Conservation (phyloP, 2,113 vertebrate species). For the Sterna hirundo region DNA sequence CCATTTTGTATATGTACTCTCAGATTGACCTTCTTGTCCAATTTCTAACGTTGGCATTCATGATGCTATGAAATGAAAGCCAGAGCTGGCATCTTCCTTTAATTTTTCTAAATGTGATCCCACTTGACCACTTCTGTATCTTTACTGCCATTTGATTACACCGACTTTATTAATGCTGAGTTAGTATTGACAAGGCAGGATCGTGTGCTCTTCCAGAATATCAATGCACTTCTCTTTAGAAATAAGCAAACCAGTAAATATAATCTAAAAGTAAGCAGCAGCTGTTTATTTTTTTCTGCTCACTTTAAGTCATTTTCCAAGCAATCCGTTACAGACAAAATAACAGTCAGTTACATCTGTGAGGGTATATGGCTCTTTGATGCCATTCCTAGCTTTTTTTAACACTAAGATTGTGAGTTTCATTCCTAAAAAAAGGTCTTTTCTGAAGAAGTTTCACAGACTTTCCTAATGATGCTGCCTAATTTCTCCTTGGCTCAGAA, state of each 20-base stretch:
- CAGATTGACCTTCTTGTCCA: neutral
- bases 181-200: neutral
- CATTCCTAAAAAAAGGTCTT: neutral
- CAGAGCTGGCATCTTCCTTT: neutral
- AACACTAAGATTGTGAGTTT: neutral
- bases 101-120: neutral
- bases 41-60: neutral
- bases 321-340: neutral
- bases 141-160: neutral
- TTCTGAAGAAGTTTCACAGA: neutral
- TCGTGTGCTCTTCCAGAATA: neutral
- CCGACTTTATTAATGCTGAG: neutral
- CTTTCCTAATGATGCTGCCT: neutral
- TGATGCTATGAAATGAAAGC: neutral
- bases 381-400: neutral
- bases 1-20: neutral
- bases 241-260: neutral
- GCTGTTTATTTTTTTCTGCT: neutral
- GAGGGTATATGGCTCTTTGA: neutral
- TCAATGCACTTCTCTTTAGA: neutral
- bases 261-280: neutral
- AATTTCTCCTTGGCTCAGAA: conserved; percentile 5
- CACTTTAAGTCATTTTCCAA: neutral
- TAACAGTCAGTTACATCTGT: neutral
- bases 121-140: neutral